Conservation (phyloP, 2,797 vertebrate genomes). For the Halcyon leucocephala region DNA sequence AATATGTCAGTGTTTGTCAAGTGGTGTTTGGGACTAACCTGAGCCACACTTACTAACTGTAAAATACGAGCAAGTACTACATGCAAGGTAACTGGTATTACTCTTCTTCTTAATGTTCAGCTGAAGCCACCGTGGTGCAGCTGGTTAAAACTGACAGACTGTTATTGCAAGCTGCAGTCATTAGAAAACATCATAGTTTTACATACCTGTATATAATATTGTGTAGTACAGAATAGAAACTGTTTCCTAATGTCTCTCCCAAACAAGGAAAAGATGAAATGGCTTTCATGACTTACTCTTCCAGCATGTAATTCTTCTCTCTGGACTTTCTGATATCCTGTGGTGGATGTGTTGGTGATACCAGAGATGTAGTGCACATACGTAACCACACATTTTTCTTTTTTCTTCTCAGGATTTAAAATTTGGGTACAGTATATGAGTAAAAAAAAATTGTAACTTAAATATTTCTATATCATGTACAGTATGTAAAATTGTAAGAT, state of each 20-base stretch:
- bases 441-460: slow-evolving; percentile 89
- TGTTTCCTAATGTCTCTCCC: background rate
- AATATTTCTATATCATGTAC: slow-evolving; percentile 86
- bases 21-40: background rate
- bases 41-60: background rate
- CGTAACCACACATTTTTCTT: slow-evolving; percentile 57
- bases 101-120: background rate
- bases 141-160: background rate
- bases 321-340: slow-evolving; percentile 56
- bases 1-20: background rate
- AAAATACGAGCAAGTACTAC: background rate
- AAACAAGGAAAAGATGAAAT: slow-evolving; percentile 47
- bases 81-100: background rate
- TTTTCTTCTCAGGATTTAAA: slow-evolving; percentile 90
- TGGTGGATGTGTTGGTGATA: slow-evolving; percentile 66
- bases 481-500: slow-evolving; percentile 87
- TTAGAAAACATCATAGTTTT: background rate
- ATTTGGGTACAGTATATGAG: slow-evolving; percentile 82
- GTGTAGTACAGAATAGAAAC: background rate
- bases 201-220: slow-evolving; percentile 32
- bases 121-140: background rate
- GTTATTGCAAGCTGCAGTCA: slow-evolving; percentile 10
- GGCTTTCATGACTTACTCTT: slow-evolving; percentile 43
- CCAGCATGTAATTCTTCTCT: slow-evolving; percentile 70
- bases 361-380: slow-evolving; percentile 29